A percentile compares a stretch with the other conserved stretches of the same genome.
Evolutionary conservation across 2,797 vertebrate species (phyloP).

Genomic region (Peromyscus attwateri): DNA sequence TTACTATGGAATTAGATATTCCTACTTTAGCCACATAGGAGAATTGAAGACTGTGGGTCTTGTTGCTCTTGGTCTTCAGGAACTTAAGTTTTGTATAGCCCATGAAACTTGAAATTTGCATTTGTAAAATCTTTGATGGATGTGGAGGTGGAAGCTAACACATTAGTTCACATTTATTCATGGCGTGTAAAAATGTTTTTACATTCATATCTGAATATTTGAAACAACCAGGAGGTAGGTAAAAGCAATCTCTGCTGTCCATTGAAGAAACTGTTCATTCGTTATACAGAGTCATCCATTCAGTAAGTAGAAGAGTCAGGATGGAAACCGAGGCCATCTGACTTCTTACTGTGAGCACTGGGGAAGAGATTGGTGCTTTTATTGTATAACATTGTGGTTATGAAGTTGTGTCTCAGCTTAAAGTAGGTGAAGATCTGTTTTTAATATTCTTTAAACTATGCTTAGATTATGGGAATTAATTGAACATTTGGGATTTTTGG

Average conservation of each 20-base stretch:
- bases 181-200: conserved; percentile 56
- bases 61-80: conserved; percentile 13
- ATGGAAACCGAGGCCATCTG: background rate
- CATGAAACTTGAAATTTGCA: conserved; percentile 18
- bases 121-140: conserved; percentile 36
- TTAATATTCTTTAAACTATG: conserved; percentile 44
- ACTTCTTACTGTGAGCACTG: background rate
- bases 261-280: conserved; percentile 45
- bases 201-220: conserved; percentile 55
- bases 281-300: background rate
- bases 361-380: conserved; percentile 19
- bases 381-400: background rate
- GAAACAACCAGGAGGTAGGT: conserved; percentile 25
- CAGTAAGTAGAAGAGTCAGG: conserved; percentile 44
- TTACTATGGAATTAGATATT: conserved; percentile 62
- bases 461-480: conserved; percentile 49
- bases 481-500: conserved; percentile 14
- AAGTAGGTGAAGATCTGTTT: conserved; percentile 30
- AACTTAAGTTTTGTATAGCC: conserved; percentile 51
- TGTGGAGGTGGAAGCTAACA: background rate
- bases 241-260: conserved; percentile 53
- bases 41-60: conserved; percentile 6
- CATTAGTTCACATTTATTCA: conserved; percentile 46
- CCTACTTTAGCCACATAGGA: background rate
- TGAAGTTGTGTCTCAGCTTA: conserved; percentile 49